Evolutionary conservation across 2,888 invertebrate species (phyloP).

Genomic region (Drosophila meridionalis): DNA sequence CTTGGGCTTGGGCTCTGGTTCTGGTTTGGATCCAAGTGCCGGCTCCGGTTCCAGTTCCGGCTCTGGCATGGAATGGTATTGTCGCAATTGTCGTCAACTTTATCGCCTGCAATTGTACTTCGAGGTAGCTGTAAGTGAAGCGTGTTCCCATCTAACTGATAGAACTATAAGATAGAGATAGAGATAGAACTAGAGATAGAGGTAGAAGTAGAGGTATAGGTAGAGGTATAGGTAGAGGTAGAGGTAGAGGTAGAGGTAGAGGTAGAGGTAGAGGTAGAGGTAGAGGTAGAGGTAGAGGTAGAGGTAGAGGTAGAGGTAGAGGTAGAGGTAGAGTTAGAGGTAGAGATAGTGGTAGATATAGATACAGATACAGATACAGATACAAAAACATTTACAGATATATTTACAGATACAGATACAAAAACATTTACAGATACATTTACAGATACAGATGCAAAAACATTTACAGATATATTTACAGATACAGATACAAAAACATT

Average conservation of each 20-base stretch:
- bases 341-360: neutral
- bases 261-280: conserved; percentile 1
- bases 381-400: conserved; percentile 7
- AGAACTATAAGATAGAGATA: neutral
- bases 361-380: conserved; percentile 11
- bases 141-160: neutral
- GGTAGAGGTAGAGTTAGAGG: conserved; percentile 6
- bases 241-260: conserved; percentile 5
- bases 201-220: conserved; percentile 1
- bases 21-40: neutral
- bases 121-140: conserved; percentile 73
- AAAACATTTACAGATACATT: conserved; percentile 12
- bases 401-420: conserved; percentile 10
- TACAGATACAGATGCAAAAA: conserved; percentile 13
- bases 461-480: conserved; percentile 5
- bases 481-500: neutral
- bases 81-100: conserved; percentile 82
- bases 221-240: conserved; percentile 5
- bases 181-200: conserved; percentile 3
- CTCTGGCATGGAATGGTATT: conserved; percentile 81
- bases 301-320: conserved; percentile 1
- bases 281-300: conserved; percentile 5
- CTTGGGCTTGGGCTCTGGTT: neutral
- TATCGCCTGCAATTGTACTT: conserved; percentile 84
- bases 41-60: neutral